Evolutionary conservation across 2,113 vertebrate species (phyloP).

Genomic region (Monopterus albus): DNA sequence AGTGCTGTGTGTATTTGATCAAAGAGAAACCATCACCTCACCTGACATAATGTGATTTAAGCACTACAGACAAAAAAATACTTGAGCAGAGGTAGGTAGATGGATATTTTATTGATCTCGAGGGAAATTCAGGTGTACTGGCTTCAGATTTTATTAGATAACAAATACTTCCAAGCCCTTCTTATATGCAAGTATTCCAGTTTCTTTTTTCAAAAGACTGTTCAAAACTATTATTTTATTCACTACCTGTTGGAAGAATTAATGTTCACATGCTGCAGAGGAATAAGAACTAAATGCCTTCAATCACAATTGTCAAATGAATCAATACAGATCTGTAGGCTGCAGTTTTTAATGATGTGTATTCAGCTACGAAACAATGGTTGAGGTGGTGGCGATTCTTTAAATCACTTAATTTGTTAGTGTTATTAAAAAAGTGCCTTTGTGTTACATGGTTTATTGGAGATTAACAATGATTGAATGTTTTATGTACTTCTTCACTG

Average conservation of each 20-base stretch:
- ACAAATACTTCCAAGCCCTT: conserved; percentile 23
- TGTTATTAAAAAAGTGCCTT: conserved; percentile 63
- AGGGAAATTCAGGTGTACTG: too few species aligned
- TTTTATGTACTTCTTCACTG: conserved; percentile 27
- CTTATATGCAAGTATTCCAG: conserved; percentile 40
- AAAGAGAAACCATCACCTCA: conserved; percentile 7
- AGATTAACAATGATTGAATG: conserved; percentile 44
- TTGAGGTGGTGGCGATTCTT: conserved; percentile 23
- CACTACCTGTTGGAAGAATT: neutral
- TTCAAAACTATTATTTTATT: neutral
- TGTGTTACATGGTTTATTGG: conserved; percentile 42
- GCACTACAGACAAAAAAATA: conserved; percentile 36
- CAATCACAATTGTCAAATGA: conserved; percentile 3
- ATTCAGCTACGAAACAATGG: conserved; percentile 8
- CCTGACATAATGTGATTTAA: conserved; percentile 59
- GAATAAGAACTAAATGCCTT: conserved; percentile 51
- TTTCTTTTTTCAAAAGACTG: neutral
- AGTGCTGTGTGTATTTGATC: conserved; percentile 24
- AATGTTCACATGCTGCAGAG: conserved; percentile 6
- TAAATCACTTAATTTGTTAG: conserved; percentile 18
- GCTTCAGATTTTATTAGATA: conserved; percentile 36
- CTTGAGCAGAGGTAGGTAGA: too few species aligned
- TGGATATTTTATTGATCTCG: too few species aligned
- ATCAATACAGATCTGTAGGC: neutral
- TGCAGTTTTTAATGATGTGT: conserved; percentile 31